phyloP scores from a whole-genome alignment of 2,888 invertebrate species.

The Tetranychus piercei region DNA sequence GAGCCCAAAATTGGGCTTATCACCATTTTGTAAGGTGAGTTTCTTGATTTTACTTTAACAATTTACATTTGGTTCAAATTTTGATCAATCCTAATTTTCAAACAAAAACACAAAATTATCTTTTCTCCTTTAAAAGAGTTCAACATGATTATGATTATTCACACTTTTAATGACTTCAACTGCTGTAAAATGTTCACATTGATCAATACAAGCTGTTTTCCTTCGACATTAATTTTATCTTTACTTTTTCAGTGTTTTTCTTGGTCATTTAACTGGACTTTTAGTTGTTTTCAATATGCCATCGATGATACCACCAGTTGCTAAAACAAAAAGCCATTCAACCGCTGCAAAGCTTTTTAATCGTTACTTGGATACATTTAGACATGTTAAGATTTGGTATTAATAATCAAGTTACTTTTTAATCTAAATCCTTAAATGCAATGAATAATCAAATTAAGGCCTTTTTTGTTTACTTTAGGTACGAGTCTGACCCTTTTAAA shows the following conservation, averaged over 20 bases:
- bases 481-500: constrained; percentile 46
- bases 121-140: neutral
- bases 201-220: neutral
- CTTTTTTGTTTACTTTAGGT: constrained; percentile 41
- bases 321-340: constrained; percentile 23
- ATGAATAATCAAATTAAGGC: too few relatives aligned
- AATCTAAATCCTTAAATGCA: too few relatives aligned
- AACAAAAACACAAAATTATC: neutral
- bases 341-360: constrained; percentile 36
- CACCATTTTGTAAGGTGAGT: constrained; percentile 19
- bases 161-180: too few relatives aligned
- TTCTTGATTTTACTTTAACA: neutral
- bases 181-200: neutral
- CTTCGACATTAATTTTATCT: too few relatives aligned
- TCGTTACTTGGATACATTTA: constrained; percentile 57
- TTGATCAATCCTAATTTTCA: neutral
- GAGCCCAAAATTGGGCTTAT: constrained; percentile 14
- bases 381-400: constrained; percentile 57
- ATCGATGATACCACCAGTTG: constrained; percentile 22
- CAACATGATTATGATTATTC: too few relatives aligned
- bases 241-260: constrained; percentile 24
- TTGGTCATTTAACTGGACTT: constrained; percentile 25
- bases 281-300: constrained; percentile 24
- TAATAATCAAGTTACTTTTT: neutral
- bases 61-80: neutral